phyloP scores from a whole-genome alignment of 2,888 invertebrate species.

The Callosobruchus maculatus region DNA sequence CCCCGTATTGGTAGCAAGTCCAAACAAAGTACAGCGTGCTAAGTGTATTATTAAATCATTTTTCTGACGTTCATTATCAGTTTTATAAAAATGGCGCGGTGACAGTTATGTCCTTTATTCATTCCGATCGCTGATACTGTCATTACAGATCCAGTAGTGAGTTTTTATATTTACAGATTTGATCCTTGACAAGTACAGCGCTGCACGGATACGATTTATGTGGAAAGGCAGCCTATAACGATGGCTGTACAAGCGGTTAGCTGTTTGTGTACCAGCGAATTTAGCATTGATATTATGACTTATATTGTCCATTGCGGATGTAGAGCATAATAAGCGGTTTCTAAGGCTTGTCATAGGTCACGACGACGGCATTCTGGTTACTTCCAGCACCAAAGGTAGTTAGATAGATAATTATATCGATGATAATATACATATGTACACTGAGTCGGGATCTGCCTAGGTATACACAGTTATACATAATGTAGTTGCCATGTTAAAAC shows the following conservation, averaged over 20 bases:
- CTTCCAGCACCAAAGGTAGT: too few species aligned
- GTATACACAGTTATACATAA: too few species aligned
- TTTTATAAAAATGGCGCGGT: background rate
- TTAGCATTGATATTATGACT: background rate
- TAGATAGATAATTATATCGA: too few species aligned
- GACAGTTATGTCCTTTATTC: background rate
- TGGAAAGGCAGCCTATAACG: background rate
- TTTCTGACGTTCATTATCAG: background rate
- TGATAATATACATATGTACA: too few species aligned
- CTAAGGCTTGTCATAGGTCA: background rate
- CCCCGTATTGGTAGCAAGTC: too few species aligned
- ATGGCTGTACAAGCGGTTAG: background rate
- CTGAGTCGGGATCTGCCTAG: too few species aligned
- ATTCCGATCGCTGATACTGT: background rate
- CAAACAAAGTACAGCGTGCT: too few species aligned
- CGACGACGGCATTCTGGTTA: too few species aligned
- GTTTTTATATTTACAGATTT: background rate
- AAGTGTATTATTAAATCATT: background rate
- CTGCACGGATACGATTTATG: background rate
- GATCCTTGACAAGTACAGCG: background rate
- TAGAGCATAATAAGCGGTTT: background rate
- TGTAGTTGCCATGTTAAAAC: too few species aligned
- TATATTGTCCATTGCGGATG: background rate
- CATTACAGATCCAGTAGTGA: background rate
- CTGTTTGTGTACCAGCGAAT: background rate